Base-by-base conservation (phyloP, 2,113 vertebrate species). In the Pseudonaja textilis region DNA sequence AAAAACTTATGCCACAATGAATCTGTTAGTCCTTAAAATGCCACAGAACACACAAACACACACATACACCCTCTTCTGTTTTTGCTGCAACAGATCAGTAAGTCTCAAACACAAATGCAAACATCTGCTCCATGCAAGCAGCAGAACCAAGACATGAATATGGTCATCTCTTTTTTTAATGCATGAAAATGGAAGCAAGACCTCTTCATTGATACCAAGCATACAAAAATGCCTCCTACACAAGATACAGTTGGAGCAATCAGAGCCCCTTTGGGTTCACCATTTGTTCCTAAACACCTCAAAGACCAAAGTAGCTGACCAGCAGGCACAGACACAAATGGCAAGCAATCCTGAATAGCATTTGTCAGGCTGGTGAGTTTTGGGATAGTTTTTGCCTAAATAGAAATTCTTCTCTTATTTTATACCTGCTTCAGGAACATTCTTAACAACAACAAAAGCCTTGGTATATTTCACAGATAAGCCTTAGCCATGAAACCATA, bases 71-170 rank as follows among this genome's bases (percentile, higher is more conserved):
- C 26, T 54, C 22, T 92, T 39, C 74, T 85, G 34, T n/a, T 85
- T 85, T 89, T 89, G 88, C 42, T 34, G 52, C 59, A 89, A 92
- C 23, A 45, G n/a, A 85, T 45, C 39, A 57, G 55, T 29, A 59
- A 16, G 18, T 42, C 88, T 54, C 89, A 52, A 47, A 91, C 87
- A 90, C 92, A 64, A 52, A 91, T 87, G 89, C 92, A 64, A 42
- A 52, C 45, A 88, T 29, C 29, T 25, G 86, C 47, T 64, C 29
- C 26, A 88, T 14, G 34, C 22, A 45, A 16, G 7, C 59, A 85
- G 22, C 50, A 91, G 14, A 4, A 29, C 45, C 14, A 45, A 92
- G 61, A 29, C 16, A 14, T 42, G 25, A 25, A 20, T 52, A 16
- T 4, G 25, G 34, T 85, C 87, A 22, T 34, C 57, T 50, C 26